Conservation (phyloP, 2,888 invertebrate species). For the Brachylomia viminalis region DNA sequence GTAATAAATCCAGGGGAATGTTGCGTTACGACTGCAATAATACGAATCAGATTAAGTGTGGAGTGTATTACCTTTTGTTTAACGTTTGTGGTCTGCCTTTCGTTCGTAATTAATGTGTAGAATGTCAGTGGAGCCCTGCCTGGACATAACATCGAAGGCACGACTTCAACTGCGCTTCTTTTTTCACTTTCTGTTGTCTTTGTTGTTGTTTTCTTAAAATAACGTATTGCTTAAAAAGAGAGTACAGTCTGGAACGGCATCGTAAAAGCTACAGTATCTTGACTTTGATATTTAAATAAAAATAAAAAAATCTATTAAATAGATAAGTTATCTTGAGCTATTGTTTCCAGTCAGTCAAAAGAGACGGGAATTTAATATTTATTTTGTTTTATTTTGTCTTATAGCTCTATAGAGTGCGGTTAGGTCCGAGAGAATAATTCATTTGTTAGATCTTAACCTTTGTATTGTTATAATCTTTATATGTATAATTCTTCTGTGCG, state of each 20-base stretch:
- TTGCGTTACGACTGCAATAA: slow-evolving; percentile 86
- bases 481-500: too few species aligned
- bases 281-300: slow-evolving; percentile 40
- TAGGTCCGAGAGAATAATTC: not conserved
- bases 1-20: slow-evolving; percentile 87
- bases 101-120: slow-evolving; percentile 81
- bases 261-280: slow-evolving; percentile 31
- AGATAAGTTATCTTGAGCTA: slow-evolving; percentile 41
- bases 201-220: slow-evolving; percentile 51
- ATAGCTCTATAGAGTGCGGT: not conserved
- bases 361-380: slow-evolving; percentile 21
- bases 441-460: slow-evolving; percentile 6
- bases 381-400: slow-evolving; percentile 24
- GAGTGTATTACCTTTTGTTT: slow-evolving; percentile 84
- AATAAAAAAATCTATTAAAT: slow-evolving; percentile 18
- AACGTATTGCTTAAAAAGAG: slow-evolving; percentile 50
- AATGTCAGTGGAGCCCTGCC: slow-evolving; percentile 64
- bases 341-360: slow-evolving; percentile 50
- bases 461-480: not conserved
- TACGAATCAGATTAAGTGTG: slow-evolving; percentile 86
- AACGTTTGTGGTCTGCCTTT: slow-evolving; percentile 75
- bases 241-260: slow-evolving; percentile 14
- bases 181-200: slow-evolving; percentile 56
- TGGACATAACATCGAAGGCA: slow-evolving; percentile 66
- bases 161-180: slow-evolving; percentile 62